These are phyloP conservation scores for Siderastrea siderea DNA, from an alignment of 92 coral and sea anemone genomes.

Conservation along the genomic window DNA sequence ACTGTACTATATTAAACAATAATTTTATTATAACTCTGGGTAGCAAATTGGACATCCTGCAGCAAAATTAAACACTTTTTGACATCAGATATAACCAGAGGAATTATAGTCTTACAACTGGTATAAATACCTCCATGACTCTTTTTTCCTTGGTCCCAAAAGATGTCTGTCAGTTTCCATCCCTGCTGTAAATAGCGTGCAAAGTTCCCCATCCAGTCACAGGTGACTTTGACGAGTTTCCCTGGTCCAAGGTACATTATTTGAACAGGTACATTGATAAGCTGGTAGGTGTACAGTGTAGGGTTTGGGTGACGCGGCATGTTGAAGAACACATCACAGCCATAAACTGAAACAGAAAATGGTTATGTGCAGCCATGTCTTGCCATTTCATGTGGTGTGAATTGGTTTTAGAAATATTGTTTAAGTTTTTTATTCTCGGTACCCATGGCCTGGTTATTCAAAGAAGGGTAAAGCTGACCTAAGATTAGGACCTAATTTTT, in stretches of 20 bases:
- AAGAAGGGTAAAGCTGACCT: too few relatives aligned
- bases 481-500: too few relatives aligned
- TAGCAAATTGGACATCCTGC: too few relatives aligned
- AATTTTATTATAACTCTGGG: too few relatives aligned
- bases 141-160: slow-evolving; percentile 98
- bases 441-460: too few relatives aligned
- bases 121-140: slow-evolving; percentile 91
- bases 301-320: slow-evolving; percentile 93
- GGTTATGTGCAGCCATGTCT: neutral
- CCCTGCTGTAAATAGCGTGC: slow-evolving; percentile 85
- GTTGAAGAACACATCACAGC: slow-evolving; percentile 97
- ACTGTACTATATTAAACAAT: too few relatives aligned
- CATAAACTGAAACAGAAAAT: slow-evolving; percentile 72
- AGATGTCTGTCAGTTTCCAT: slow-evolving; percentile 92
- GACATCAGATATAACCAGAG: neutral
- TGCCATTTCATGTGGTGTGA: too few relatives aligned
- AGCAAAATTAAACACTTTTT: too few relatives aligned
- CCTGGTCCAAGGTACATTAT: slow-evolving; percentile 97
- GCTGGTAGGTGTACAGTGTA: slow-evolving; percentile 84
- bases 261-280: slow-evolving; percentile 93
- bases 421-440: too few relatives aligned
- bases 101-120: neutral
- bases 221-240: slow-evolving; percentile 93
- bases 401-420: too few relatives aligned
- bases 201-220: slow-evolving; percentile 98